A percentile compares a stretch with the other conserved stretches of the same genome.
Conservation (phyloP, 2,888 invertebrate species). For the Cyclophora punctaria region DNA sequence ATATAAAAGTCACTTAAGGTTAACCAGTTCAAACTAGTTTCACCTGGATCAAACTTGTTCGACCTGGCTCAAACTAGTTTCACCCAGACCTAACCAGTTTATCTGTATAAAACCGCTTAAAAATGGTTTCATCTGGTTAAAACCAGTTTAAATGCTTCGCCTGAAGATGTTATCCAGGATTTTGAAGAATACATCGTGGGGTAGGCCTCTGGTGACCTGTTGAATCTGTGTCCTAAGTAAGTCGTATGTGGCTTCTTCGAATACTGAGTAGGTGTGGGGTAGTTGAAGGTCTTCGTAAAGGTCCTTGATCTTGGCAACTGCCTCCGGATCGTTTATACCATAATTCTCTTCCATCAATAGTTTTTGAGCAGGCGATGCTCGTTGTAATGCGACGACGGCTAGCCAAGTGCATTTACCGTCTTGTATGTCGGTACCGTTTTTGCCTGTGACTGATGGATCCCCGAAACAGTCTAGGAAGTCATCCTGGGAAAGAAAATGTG, state of each 20-base stretch:
- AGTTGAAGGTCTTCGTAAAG: conserved; percentile 86
- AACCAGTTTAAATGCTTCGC: conserved; percentile 72
- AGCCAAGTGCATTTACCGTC: conserved; percentile 98
- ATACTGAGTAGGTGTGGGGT: conserved; percentile 83
- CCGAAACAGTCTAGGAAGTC: conserved; percentile 95
- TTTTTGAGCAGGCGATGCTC: conserved; percentile 81
- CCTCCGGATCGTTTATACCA: conserved; percentile 79
- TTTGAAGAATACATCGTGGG: conserved; percentile 87
- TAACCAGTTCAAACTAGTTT: too few relatives aligned
- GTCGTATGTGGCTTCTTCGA: conserved; percentile 89
- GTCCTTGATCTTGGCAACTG: conserved; percentile 80
- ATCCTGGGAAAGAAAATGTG: conserved; percentile 70
- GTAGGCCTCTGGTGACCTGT: conserved; percentile 86
- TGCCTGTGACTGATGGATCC: conserved; percentile 88
- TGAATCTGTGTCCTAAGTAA: conserved; percentile 88
- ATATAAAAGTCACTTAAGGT: too few relatives aligned
- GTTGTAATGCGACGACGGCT: conserved; percentile 89
- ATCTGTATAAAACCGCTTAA: not conserved
- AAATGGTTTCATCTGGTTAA: not conserved
- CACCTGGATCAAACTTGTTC: too few relatives aligned
- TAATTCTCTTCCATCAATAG: conserved; percentile 85
- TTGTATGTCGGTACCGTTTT: conserved; percentile 92
- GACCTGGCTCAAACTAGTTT: too few relatives aligned
- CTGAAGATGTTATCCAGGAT: conserved; percentile 88
- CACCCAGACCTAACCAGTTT: not conserved